Base-by-base conservation (phyloP, 2,113 vertebrate species). In the Isurus oxyrinchus region DNA sequence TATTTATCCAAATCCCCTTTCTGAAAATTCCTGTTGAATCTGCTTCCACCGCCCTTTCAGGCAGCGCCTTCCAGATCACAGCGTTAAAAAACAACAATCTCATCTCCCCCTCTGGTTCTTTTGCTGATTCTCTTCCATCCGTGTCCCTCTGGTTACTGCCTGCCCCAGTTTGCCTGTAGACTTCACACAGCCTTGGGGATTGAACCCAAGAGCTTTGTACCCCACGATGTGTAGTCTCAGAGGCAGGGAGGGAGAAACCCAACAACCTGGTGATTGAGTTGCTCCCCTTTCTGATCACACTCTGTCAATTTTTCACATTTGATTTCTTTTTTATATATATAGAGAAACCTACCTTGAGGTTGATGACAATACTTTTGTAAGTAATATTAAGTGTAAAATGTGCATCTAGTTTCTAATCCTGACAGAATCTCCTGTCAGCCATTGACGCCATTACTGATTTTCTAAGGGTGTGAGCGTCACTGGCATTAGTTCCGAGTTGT, bases 191-290 rank as follows among this genome's bases (percentile, higher is more conserved):
- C 98, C 98, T 96, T 98, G 98, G 1, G 98, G 98, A 49, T 98
- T 98, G 93, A 98, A 98, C 10, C 8, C 98, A 97, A 98, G 98
- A 97, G 98, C 98, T 0, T 98, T 98, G 96, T 98, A 97, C 0
- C 98, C 98, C 31, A 98, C 98, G 96, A 98, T 98, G 0, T 98
- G 98, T 61, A 97, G 98, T 3, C 97, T 98, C 40, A 98, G 98
- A 98, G 0, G 98, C 98, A 21, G 98, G 98, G 97, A 98, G 98
- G 5, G 72, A 66, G 7, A 66, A 16, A 35, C 8, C 25, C 98
- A 98, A 79, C 97, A 98, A 96, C 96, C 97, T 98, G 67, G 98
- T 98, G 96, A 97, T 98, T 96, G 98, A 98, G 44, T 98, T 98
- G 4, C 97, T 98, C 96, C 97, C 98, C 88, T 97, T 98, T 35